A percentile compares a stretch with the other conserved stretches of the same genome.
These are phyloP conservation scores for Brachyistius frenatus DNA, from an alignment of 2,113 vertebrate species.

Conservation along the genomic window DNA sequence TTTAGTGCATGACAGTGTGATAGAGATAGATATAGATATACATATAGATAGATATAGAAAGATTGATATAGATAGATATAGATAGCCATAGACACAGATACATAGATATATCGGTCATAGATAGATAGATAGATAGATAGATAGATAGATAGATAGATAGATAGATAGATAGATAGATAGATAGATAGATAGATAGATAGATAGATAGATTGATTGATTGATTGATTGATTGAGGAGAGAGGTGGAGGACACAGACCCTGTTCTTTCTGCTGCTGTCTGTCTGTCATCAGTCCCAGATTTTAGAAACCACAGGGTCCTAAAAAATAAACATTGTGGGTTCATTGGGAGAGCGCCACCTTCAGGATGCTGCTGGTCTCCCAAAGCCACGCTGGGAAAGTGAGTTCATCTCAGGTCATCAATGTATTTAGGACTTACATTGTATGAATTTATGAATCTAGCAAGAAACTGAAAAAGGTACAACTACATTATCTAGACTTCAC, in stretches of 20 bases:
- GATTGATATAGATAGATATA: no score
- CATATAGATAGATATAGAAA: no score
- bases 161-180: no score
- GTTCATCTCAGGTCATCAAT: conserved; percentile 49
- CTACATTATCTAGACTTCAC: background rate
- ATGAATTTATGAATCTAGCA: background rate
- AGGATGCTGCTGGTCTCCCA: conserved; percentile 63
- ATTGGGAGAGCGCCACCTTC: conserved; percentile 72
- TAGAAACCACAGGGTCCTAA: conserved; percentile 90
- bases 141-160: no score
- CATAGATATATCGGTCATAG: no score
- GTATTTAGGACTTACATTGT: conserved; percentile 2
- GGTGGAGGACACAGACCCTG: conserved; percentile 86
- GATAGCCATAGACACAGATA: no score
- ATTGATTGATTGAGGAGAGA: conserved; percentile 60
- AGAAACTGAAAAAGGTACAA: background rate
- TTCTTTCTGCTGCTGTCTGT: conserved; percentile 82
- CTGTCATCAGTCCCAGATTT: conserved; percentile 90
- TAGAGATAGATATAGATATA: conserved; percentile 43
- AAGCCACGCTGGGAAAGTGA: conserved; percentile 74
- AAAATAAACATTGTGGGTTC: conserved; percentile 86
- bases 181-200: no score
- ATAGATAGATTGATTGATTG: no score
- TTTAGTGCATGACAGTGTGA: conserved; percentile 87
- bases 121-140: no score